Base-by-base conservation (phyloP, 1,140 invertebrate genomes). In the Conus betulinus region DNA sequence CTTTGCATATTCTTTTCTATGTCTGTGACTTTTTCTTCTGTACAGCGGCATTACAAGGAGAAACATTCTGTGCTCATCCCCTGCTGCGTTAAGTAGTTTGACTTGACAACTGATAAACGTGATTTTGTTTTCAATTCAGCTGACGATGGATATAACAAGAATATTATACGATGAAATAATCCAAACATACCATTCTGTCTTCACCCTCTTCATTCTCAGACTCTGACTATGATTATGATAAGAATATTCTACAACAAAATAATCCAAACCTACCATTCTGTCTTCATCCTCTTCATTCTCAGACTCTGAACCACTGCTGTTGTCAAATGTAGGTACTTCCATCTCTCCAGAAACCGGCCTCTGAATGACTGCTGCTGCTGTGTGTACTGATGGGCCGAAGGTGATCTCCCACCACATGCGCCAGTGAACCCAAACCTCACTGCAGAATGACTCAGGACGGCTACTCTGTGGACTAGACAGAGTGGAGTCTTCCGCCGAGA, bases 311-410 rank as follows among this genome's bases (percentile, higher is more conserved):
- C 83, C 86, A 74, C 89, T 91, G 6, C 85, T 53, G 17, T 90
- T 86, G 71, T 90, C 89, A 84, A 85, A 83, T 5, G 55, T 85
- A 15, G 88, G 85, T 23, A 60, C 55, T 5, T 85, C 83, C 51
- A 88, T 78, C 27, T 83, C 84, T 7, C 71, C 81, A 11, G 90
- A 91, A 0, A 88, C n/a, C 91, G 71, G 88, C 89, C 63, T 91
- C 91, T 5, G 90, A 90, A 39, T 89, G 88, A 67, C 87, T 91
- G 53, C 89, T 90, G 51, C 89, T 84, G 71, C 91, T 91, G 67
- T 85, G 88, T 5, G 55, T 52, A 79, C 88, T 89, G 27, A 88
- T 67, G 25, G 90, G 90, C 6, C 89, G 89, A 60, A 15, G 84
- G 0, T 67, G 27, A 3, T 84, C 53, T 6, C 63, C 71, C 3